Base-by-base conservation (phyloP, 2,888 invertebrate species). In the Philaethria dido region DNA sequence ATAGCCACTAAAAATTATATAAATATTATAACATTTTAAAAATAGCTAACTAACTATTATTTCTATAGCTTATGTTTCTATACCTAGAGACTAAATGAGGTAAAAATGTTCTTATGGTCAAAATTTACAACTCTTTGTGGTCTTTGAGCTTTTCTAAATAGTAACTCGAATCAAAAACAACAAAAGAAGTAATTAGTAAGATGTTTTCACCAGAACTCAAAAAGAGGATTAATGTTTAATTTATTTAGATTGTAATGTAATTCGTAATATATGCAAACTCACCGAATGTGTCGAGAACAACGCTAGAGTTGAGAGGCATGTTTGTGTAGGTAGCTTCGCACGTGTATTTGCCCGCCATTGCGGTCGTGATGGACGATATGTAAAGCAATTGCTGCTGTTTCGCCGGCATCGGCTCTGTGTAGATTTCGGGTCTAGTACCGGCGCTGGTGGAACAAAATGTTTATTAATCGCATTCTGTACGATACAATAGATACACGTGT, bases 291-390 rank as follows among this genome's bases (percentile, higher is more conserved):
- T 95, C 95, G 78, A 97, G 94, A 77, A 93, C 89, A 50, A 97
- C 96, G 70, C 94, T 94, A 66, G 94, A 94, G 74, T 90, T 93
- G 62, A 97, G 87, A 39, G 93, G 90, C 79, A 95, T 93, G 66
- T 95, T 95, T 69, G 97, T 96, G 86, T 97, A 98, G 69, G 93
- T 95, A n/a, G 96, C 97, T 33, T 94, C 94, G 81, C 98, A 98
- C 70, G 95, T 96, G 89, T 98, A 98, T 75, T 92, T 94, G 68
- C 98, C 98, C 44, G 95, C 96, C 93, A 97, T 96, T 66, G 95
- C 94, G 73, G 95, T 95, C 47, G 94, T 94, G 75, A 97, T 93
- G 44, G 95, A 94, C 60, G 95, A 94, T 82, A 97, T 96, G 84
- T 97, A 95, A 69, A 98, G 93, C 65, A 95, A 94, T 75, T 96